Evolutionary conservation across 2,888 invertebrate genomes (phyloP), one percentile per base, ranked within the genome.

Genomic region (Drosophila engyochracea): DNA sequence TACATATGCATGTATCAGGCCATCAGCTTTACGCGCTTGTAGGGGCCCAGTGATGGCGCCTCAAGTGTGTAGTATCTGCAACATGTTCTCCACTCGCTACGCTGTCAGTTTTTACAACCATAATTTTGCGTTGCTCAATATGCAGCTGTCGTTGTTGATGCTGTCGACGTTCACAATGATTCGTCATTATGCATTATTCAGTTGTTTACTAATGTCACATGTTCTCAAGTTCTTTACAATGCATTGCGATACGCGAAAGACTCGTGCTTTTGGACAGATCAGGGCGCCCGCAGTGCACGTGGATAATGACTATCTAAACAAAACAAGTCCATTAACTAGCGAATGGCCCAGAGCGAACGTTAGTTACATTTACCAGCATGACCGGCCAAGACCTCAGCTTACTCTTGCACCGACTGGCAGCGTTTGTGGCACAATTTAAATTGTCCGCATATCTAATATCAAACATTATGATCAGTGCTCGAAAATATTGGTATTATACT

Each of bases 141-240:
- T 52, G 49, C 31, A 57, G 55, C 53, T 12, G 31, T 49, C 44
- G 65, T 22, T 31, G 66, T 4, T 47, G 57, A 10, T 41, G 49
- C 14, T 69, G 35, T 9, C 51, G 62, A 44, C 62, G 70, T 54
- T 47, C 67, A 44, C 61, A 79, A 82, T 66, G 61, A 69, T 71
- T 79, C 58, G 76, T 82, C 82, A 82, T 82, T 82, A 83, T 83
- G 73, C 79, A 81, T 82, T 74, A 76, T 75, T 73, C 63, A 64
- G 62, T 61, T 68, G 67, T 41, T 65, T 73, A 80, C 80, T 82
- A 80, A 84, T 84, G 82, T 83, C 85, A 81, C 70, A 72, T 64
- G 75, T 57, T 76, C 78, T 83, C 71, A 73, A 81, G 85, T 68
- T 81, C 72, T 76, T 70, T 49, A 31, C 31, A 60, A 55, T 67